Base-by-base conservation (phyloP, 2,797 vertebrate genomes). In the Threskiornis aethiopicus region DNA sequence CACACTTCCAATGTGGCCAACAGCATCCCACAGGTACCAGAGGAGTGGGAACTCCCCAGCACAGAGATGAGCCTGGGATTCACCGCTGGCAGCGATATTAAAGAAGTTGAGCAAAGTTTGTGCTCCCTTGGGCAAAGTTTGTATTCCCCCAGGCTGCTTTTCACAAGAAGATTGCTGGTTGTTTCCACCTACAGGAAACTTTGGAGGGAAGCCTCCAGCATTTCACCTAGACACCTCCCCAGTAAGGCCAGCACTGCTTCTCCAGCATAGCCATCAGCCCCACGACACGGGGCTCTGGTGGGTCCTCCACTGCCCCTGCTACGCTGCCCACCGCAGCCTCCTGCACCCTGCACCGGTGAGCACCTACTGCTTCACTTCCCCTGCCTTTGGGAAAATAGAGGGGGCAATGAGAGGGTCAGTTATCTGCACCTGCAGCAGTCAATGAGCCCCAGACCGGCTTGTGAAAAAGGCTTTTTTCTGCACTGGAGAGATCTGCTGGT, bases 271-370 rank as follows among this genome's bases (percentile, higher is more conserved):
- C n/a, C 42, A 16, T 17, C 73, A 73, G 31, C 21, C 21, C 26
- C 46, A 42, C 2, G 21, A 65, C 2, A 1, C 0, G 0, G 52
- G 44, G 20, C n/a, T 49, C 19, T 3, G 1, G 10, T 37, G 46
- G 11, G 35, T 79, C 31, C 25, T 59, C 41, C 54, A 57, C 18
- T 3, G 2, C 19, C 17, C 31, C 39, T 2, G 3, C 13, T 42
- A 15, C 4, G 10, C 11, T 1, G 1, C 24, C 12, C 17, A 1
- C 33, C 3, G 4, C 44, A 55, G 31, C 16, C 20, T 73, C 51
- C 72, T 49, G 61, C 70, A 70, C 29, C 13, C 39, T 35, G 14
- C 9, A 44, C 58, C 0, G 6, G 3, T 20, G 41, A 91, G 28
- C 31, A 73, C 18, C 21, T 47, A 31, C n/a, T 65, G 35, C 57